Percentiles rank a stretch among this genome's conserved stretches.
Evolutionary conservation across 2,888 invertebrate genomes (phyloP).

Genomic region (Plemyria rubiginata): DNA sequence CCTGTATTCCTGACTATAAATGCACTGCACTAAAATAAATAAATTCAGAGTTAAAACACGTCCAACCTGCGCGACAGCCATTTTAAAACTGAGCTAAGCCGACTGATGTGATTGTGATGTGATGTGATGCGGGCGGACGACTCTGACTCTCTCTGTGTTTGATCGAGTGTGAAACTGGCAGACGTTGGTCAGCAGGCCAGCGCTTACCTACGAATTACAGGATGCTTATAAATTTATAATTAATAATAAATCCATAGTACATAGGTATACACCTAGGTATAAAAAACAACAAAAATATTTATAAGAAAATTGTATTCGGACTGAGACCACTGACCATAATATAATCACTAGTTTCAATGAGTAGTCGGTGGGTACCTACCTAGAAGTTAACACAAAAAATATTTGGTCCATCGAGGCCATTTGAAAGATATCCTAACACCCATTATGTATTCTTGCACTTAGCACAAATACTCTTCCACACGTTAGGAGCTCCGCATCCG

Average conservation of each 20-base stretch:
- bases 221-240: too few relatives aligned
- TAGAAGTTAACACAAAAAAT: neutral
- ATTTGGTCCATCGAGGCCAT: neutral
- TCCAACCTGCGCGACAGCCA: slow-evolving; percentile 44
- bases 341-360: neutral
- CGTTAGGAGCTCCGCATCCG: slow-evolving; percentile 17
- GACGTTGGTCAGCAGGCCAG: too few relatives aligned
- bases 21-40: slow-evolving; percentile 40
- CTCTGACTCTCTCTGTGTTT: too few relatives aligned
- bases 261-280: too few relatives aligned
- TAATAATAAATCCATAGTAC: too few relatives aligned
- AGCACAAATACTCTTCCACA: slow-evolving; percentile 16
- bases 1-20: slow-evolving; percentile 44
- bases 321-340: too few relatives aligned
- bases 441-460: slow-evolving; percentile 12
- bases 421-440: neutral
- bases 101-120: neutral
- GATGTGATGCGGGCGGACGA: too few relatives aligned
- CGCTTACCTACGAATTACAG: too few relatives aligned
- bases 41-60: slow-evolving; percentile 39
- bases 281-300: neutral
- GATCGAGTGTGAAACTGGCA: too few relatives aligned
- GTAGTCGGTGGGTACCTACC: neutral
- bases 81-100: slow-evolving; percentile 52
- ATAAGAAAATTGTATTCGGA: neutral